phyloP scores from a whole-genome alignment of 2,888 invertebrate species.

The Nudaria mundana region DNA sequence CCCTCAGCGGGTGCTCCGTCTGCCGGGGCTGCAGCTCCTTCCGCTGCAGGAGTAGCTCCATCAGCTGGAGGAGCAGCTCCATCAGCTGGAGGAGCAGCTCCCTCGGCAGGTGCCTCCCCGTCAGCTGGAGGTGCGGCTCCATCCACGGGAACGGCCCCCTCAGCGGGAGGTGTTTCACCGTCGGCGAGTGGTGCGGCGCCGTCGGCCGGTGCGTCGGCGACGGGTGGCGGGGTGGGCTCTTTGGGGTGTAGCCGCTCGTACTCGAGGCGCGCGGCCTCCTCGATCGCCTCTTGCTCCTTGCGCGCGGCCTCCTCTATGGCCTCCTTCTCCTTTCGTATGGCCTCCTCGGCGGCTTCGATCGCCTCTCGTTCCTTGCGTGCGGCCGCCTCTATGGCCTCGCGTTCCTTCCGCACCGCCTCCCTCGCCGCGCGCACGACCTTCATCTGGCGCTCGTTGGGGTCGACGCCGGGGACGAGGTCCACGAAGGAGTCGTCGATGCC shows the following conservation, averaged over 20 bases:
- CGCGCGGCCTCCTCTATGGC: slow-evolving; percentile 42
- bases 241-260: slow-evolving; percentile 24
- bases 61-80: slow-evolving; percentile 33
- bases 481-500: slow-evolving; percentile 96
- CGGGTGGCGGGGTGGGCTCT: slow-evolving; percentile 38
- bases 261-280: slow-evolving; percentile 45
- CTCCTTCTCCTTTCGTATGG: slow-evolving; percentile 47
- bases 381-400: slow-evolving; percentile 34
- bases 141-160: slow-evolving; percentile 37
- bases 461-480: slow-evolving; percentile 85
- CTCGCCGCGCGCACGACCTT: slow-evolving; percentile 28
- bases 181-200: slow-evolving; percentile 42
- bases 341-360: slow-evolving; percentile 37
- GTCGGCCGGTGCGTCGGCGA: slow-evolving; percentile 37
- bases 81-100: slow-evolving; percentile 35
- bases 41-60: slow-evolving; percentile 32
- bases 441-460: slow-evolving; percentile 62
- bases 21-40: slow-evolving; percentile 30
- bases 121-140: slow-evolving; percentile 26
- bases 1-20: slow-evolving; percentile 39
- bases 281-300: slow-evolving; percentile 41
- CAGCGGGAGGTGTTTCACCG: slow-evolving; percentile 41
- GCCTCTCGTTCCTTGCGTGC: slow-evolving; percentile 47
- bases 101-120: slow-evolving; percentile 40
- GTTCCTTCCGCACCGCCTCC: slow-evolving; percentile 46